phyloP scores from a whole-genome alignment of 2,888 invertebrate genomes.

The Metacarcinus magister region DNA sequence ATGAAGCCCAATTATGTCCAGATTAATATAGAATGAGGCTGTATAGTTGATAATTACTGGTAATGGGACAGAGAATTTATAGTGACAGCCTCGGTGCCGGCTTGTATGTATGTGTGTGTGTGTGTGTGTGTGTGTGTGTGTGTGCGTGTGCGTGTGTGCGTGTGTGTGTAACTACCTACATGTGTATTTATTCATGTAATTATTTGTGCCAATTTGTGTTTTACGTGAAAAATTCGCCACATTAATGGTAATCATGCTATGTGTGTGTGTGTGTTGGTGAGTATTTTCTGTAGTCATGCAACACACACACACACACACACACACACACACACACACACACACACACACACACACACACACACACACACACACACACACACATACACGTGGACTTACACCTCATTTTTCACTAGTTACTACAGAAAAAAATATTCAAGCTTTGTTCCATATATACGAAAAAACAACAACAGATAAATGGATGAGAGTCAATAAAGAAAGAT shows the following conservation, averaged over 20 bases:
- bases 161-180: background rate
- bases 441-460: no score
- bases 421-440: no score
- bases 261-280: background rate
- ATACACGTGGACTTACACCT: no score
- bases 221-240: background rate
- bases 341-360: slow-evolving; percentile 4
- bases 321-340: slow-evolving; percentile 47
- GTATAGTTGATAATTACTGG: slow-evolving; percentile 61
- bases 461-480: no score
- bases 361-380: no score
- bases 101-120: background rate
- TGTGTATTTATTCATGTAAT: background rate
- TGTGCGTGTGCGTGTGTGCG: slow-evolving; percentile 44
- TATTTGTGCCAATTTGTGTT: slow-evolving; percentile 3
- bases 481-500: background rate
- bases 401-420: no score
- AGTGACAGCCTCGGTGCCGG: background rate
- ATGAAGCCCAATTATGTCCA: slow-evolving; percentile 64
- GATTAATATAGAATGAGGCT: slow-evolving; percentile 67
- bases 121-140: slow-evolving; percentile 31
- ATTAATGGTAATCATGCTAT: background rate
- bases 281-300: background rate
- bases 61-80: slow-evolving; percentile 59
- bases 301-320: slow-evolving; percentile 50